Evolutionary conservation across 1,140 invertebrate species (phyloP).

Genomic region (Lordiphosa stackelbergi): DNA sequence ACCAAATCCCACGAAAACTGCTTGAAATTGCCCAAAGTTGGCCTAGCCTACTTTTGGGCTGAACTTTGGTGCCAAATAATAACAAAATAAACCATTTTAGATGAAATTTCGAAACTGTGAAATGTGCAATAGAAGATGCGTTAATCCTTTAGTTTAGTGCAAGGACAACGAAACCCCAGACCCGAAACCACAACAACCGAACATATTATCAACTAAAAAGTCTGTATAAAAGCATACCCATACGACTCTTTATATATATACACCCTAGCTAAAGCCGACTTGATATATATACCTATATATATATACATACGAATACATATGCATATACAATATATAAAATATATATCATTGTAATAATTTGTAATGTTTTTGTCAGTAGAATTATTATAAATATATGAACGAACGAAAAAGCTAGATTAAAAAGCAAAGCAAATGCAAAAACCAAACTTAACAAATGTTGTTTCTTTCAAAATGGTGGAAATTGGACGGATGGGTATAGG

Average conservation of each 20-base stretch:
- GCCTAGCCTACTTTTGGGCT: no score
- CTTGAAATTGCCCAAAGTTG: background rate
- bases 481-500: no score
- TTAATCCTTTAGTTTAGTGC: conserved; percentile 55
- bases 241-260: conserved; percentile 2
- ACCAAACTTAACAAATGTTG: no score
- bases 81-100: conserved; percentile 24
- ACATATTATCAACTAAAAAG: conserved; percentile 15
- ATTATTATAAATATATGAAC: conserved; percentile 29
- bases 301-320: conserved; percentile 49
- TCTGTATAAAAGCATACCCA: conserved; percentile 2
- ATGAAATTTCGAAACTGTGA: conserved; percentile 47
- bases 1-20: conserved; percentile 31
- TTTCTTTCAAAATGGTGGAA: no score
- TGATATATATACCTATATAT: conserved; percentile 10
- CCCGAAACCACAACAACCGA: conserved; percentile 22
- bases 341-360: conserved; percentile 74
- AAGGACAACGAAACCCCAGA: conserved; percentile 38
- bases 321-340: conserved; percentile 65
- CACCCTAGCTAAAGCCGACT: conserved; percentile 1
- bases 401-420: conserved; percentile 1
- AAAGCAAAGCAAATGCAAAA: background rate
- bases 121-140: conserved; percentile 57
- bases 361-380: conserved; percentile 74
- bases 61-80: conserved; percentile 1